Evolutionary conservation across 2,113 vertebrate genomes (phyloP), one percentile per base, ranked within the genome.

Genomic region (Hemiprocne comata): DNA sequence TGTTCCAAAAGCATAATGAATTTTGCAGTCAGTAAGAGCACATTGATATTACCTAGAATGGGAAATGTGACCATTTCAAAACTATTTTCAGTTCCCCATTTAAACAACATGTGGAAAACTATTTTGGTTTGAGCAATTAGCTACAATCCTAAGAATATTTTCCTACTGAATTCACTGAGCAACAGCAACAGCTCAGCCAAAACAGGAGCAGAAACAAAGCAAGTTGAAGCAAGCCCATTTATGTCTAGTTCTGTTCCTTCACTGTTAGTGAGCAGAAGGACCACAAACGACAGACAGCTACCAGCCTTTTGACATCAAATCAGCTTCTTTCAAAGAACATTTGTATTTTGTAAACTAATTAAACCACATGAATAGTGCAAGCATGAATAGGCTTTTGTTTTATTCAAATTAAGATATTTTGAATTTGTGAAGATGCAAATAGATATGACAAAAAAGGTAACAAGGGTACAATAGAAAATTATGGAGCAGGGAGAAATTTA

Each of bases 321-420:
- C 51, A 72, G 25, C 40, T 96, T 83, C 73, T 95, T 93, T 94
- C 84, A 91, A 94, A 95, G 61, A 89, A 94, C 67, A 87, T 58
- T 93, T 95, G 76, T 95, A 74, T 94, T 96, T 94, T 95, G 88
- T 92, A 94, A 94, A 93, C 87, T 90, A 93, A 88, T 95, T 96
- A 95, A 93, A 78, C 64, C 46, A 36, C 87, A 93, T 93, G 74
- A 89, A 94, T 77, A 89, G 83, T 5, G 67, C 25, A 50, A 80
- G 85, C 55, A 85, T 92, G 81, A 96, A 94, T 79, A 94, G 70
- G 60, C 74, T 88, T 96, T 95, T 96, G 89, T 94, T 95, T 94
- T 80, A 82, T 58, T 73, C 85, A 95, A 94, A 96, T 94, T 83
- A 94, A 93, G 91, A 91, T 91, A 73, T 80, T 95, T 87, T 48